Conservation (phyloP, 2,113 vertebrate species). For the Xenopus borealis region DNA sequence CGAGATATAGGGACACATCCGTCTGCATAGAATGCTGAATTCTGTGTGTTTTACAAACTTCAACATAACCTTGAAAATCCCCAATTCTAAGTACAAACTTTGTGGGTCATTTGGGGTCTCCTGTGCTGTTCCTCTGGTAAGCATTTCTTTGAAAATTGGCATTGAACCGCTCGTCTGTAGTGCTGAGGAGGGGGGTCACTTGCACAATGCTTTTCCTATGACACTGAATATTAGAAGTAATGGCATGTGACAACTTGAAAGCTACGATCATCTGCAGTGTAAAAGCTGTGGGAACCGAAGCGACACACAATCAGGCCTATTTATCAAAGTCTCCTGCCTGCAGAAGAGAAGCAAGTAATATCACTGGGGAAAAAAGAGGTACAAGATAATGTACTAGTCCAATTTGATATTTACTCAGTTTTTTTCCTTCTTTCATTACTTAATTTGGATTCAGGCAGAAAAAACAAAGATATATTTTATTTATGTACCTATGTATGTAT, state of each 20-base stretch:
- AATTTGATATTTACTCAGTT: too few relatives aligned
- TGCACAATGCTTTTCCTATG: conserved; percentile 8
- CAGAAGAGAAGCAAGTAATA: neutral
- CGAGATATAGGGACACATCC: neutral
- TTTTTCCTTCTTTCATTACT: too few relatives aligned
- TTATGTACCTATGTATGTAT: too few relatives aligned
- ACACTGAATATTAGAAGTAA: conserved; percentile 27
- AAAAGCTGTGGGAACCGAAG: conserved; percentile 7
- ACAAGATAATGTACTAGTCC: neutral
- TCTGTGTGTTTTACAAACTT: neutral
- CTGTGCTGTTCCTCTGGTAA: conserved; percentile 7
- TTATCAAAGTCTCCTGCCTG: neutral
- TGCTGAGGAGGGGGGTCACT: neutral
- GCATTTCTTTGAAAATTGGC: conserved; percentile 2
- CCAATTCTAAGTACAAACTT: neutral
- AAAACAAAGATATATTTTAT: too few relatives aligned
- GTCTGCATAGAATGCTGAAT: neutral
- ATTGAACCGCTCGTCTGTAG: neutral
- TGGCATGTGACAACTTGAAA: conserved; percentile 20
- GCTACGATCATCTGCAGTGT: conserved; percentile 5
- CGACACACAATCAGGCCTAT: conserved; percentile 11
- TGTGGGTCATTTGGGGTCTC: conserved; percentile 17
- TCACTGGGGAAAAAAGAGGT: neutral
- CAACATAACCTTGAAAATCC: conserved; percentile 26
- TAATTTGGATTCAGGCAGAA: too few relatives aligned